Evolutionary conservation across 2,888 invertebrate species (phyloP).

Genomic region (Imbricaverruca yamaguchii): DNA sequence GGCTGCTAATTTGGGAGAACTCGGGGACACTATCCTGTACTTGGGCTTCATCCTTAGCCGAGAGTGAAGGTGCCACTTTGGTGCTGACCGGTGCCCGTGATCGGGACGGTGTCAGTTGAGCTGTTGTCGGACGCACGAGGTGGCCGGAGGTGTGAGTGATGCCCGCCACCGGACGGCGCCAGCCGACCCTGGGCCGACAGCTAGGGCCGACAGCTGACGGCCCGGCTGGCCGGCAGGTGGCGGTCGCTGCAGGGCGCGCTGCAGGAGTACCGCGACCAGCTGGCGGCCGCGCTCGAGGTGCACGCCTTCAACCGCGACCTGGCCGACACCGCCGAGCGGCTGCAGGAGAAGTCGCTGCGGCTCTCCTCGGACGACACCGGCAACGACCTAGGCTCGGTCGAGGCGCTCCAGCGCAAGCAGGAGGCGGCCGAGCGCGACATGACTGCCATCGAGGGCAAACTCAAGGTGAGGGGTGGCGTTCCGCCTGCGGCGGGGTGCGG

Average conservation of each 20-base stretch:
- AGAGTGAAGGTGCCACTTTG: too few species aligned
- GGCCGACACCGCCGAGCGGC: slow-evolving; percentile 83
- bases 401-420: slow-evolving; percentile 72
- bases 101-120: too few species aligned
- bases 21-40: too few species aligned
- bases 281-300: slow-evolving; percentile 80
- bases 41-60: too few species aligned
- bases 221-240: slow-evolving; percentile 53
- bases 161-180: too few species aligned
- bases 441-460: slow-evolving; percentile 70
- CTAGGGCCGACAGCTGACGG: slow-evolving; percentile 14
- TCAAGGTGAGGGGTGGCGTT: slow-evolving; percentile 41
- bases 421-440: slow-evolving; percentile 84
- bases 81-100: too few species aligned
- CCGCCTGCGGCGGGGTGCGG: not conserved
- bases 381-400: slow-evolving; percentile 58
- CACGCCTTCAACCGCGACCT: slow-evolving; percentile 92
- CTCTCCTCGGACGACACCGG: slow-evolving; percentile 82
- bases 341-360: slow-evolving; percentile 76
- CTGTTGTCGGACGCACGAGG: too few species aligned
- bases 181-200: too few species aligned
- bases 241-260: slow-evolving; percentile 66
- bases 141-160: too few species aligned
- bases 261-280: slow-evolving; percentile 66
- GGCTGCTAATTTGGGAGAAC: too few species aligned